Evolutionary conservation across 2,888 invertebrate genomes (phyloP).

Genomic region (Sphinx pinastri): DNA sequence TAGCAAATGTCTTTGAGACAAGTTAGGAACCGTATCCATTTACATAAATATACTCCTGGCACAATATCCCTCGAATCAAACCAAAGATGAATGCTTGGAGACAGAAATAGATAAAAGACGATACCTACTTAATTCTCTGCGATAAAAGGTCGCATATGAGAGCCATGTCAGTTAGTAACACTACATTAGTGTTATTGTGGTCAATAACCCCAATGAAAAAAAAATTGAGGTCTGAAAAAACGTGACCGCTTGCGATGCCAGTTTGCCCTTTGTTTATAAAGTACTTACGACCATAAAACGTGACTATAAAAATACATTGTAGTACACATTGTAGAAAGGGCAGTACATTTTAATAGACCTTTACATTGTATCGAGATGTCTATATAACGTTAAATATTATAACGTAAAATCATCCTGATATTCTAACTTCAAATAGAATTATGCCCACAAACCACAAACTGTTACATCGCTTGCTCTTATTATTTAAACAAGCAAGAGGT

Average conservation of each 20-base stretch:
- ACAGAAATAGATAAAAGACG: no score
- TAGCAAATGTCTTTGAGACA: no score
- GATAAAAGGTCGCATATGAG: background rate
- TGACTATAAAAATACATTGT: constrained; percentile 63
- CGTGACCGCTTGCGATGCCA: constrained; percentile 38
- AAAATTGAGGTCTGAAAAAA: constrained; percentile 12
- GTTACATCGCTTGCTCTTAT: no score
- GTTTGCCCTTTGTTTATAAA: constrained; percentile 51
- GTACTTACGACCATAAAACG: constrained; percentile 55
- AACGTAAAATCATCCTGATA: no score
- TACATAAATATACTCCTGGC: no score
- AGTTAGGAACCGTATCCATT: no score
- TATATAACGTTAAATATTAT: background rate
- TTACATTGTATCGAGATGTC: constrained; percentile 24
- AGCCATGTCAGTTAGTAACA: background rate
- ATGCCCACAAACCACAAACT: no score
- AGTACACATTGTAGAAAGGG: constrained; percentile 34
- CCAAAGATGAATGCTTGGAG: no score
- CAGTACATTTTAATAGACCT: constrained; percentile 12
- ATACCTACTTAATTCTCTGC: background rate
- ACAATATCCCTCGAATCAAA: no score
- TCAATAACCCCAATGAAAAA: background rate
- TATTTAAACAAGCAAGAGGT: no score
- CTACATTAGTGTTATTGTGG: no score
- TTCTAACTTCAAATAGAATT: no score